These are phyloP conservation scores for Chalcis sispes DNA, from an alignment of 2,888 invertebrate species.

Conservation along the genomic window DNA sequence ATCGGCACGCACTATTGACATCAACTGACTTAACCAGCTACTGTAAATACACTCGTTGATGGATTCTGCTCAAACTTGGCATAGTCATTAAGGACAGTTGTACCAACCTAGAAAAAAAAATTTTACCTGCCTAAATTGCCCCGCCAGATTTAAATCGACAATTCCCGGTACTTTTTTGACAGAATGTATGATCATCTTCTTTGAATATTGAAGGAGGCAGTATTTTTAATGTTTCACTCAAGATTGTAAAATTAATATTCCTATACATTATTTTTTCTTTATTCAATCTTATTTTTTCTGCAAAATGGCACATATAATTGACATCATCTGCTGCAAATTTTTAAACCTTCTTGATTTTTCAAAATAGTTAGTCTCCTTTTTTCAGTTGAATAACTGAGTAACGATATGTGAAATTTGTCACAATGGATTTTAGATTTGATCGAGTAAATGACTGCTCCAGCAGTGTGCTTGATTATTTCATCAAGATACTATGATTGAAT, in stretches of 20 bases:
- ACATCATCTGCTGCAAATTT: slow-evolving; percentile 49
- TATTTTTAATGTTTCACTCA: slow-evolving; percentile 45
- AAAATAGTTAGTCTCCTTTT: slow-evolving; percentile 35
- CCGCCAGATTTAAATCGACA: too few relatives aligned
- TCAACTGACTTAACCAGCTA: too few relatives aligned
- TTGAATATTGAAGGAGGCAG: slow-evolving; percentile 29
- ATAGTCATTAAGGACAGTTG: too few relatives aligned
- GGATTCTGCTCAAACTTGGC: too few relatives aligned
- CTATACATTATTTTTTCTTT: not conserved
- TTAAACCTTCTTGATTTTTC: slow-evolving; percentile 50
- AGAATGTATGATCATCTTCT: slow-evolving; percentile 22
- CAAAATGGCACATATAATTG: slow-evolving; percentile 21
- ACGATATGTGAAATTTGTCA: slow-evolving; percentile 30
- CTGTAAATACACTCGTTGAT: too few relatives aligned
- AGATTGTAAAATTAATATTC: slow-evolving; percentile 27
- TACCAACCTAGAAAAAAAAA: too few relatives aligned
- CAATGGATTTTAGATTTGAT: slow-evolving; percentile 46
- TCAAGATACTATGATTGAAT: slow-evolving; percentile 36
- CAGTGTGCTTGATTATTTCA: slow-evolving; percentile 43
- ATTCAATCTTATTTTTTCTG: slow-evolving; percentile 33
- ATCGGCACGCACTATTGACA: too few relatives aligned
- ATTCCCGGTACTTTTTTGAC: too few relatives aligned
- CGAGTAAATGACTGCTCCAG: slow-evolving; percentile 41
- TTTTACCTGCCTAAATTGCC: too few relatives aligned
- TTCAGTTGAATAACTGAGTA: slow-evolving; percentile 1